Evolutionary conservation across 2,113 vertebrate genomes (phyloP).

Genomic region (Aldabrachelys gigantea): DNA sequence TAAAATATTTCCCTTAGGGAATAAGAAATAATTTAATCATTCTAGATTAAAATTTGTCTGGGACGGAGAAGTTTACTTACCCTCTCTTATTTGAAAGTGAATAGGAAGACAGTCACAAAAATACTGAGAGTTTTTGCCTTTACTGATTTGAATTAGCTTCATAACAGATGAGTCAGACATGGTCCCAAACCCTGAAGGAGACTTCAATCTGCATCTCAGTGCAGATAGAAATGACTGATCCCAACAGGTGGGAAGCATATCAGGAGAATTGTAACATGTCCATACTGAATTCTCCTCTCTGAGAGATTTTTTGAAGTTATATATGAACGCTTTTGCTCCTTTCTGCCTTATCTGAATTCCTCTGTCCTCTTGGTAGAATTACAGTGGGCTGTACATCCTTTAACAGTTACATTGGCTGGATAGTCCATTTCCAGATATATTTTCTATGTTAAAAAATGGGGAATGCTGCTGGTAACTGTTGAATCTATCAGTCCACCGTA

Average conservation of each 20-base stretch:
- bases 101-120: not conserved
- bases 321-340: not conserved
- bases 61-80: not conserved
- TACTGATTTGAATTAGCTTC: not conserved
- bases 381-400: not conserved
- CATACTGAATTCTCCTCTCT: not conserved
- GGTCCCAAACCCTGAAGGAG: not conserved
- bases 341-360: not conserved
- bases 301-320: not conserved
- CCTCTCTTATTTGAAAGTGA: not conserved
- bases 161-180: not conserved
- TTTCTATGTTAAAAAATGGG: not conserved
- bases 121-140: not conserved
- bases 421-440: not conserved
- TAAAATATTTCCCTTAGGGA: not conserved
- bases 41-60: slow-evolving; percentile 18
- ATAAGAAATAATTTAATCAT: not conserved
- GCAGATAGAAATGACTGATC: not conserved
- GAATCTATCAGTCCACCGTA: not conserved
- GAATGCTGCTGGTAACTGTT: not conserved
- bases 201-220: not conserved
- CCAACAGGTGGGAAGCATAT: not conserved
- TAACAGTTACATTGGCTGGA: not conserved
- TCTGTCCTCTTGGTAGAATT: not conserved
- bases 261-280: not conserved